These are phyloP conservation scores for Mercenaria mercenaria DNA, from an alignment of 1,140 invertebrate species.

Conservation along the genomic window DNA sequence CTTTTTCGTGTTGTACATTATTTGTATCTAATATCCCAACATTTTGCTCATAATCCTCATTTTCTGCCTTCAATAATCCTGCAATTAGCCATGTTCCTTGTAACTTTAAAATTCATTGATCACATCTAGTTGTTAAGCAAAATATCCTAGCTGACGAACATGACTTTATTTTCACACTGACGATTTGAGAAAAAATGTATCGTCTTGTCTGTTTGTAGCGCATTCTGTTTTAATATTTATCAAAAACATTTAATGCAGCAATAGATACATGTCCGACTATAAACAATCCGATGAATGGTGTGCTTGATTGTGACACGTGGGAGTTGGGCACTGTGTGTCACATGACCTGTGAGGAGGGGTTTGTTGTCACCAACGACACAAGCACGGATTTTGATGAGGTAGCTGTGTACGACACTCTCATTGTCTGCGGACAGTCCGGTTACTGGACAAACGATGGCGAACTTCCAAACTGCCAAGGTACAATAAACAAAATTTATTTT, in stretches of 20 bases:
- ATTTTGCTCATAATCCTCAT: too few relatives aligned
- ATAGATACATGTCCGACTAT: conserved; percentile 10
- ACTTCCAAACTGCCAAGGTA: not conserved
- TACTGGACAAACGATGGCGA: not conserved
- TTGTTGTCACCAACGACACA: not conserved
- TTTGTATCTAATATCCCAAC: too few relatives aligned
- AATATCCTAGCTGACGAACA: too few relatives aligned
- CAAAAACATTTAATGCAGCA: not conserved
- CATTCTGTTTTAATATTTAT: too few relatives aligned
- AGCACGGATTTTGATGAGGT: not conserved
- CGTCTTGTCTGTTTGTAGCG: too few relatives aligned
- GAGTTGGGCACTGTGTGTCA: not conserved
- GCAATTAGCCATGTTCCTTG: too few relatives aligned
- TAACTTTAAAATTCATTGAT: too few relatives aligned
- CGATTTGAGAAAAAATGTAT: too few relatives aligned
- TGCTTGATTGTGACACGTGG: conserved; percentile 26
- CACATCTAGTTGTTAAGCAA: too few relatives aligned
- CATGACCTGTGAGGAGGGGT: conserved; percentile 7
- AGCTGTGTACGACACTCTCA: not conserved
- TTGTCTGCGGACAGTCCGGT: not conserved
- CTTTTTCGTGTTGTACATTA: too few relatives aligned
- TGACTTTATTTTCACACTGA: too few relatives aligned
- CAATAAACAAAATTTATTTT: not conserved
- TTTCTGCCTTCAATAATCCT: too few relatives aligned
- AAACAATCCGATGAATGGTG: conserved; percentile 2